phyloP scores from a whole-genome alignment of 2,888 invertebrate genomes.

The Nycteola revayana region DNA sequence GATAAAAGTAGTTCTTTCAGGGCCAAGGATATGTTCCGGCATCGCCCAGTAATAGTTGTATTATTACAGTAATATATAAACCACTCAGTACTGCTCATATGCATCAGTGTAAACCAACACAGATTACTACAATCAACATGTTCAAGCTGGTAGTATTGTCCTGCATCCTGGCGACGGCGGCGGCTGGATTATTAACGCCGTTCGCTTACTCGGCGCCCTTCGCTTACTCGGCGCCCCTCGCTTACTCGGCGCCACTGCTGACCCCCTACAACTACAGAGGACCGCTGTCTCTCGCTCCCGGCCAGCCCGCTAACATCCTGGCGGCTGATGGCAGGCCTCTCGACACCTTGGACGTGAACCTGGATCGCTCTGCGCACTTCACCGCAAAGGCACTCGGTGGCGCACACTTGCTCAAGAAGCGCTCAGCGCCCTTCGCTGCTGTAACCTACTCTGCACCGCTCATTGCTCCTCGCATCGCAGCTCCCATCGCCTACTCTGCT shows the following conservation, averaged over 20 bases:
- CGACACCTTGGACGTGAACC: slow-evolving; percentile 68
- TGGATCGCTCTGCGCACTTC: slow-evolving; percentile 64
- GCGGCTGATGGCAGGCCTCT: slow-evolving; percentile 68
- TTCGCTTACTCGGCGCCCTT: slow-evolving; percentile 19
- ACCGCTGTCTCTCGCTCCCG: slow-evolving; percentile 66
- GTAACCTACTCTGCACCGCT: slow-evolving; percentile 19
- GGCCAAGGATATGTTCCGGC: slow-evolving; percentile 57
- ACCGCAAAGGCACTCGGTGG: slow-evolving; percentile 51
- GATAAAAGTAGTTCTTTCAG: slow-evolving; percentile 61
- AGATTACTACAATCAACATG: slow-evolving; percentile 68
- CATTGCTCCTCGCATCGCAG: slow-evolving; percentile 5
- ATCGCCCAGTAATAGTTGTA: slow-evolving; percentile 34
- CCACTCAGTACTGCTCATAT: slow-evolving; percentile 26
- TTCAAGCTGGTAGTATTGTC: slow-evolving; percentile 83
- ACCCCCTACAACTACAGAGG: slow-evolving; percentile 57
- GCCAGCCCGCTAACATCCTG: slow-evolving; percentile 67
- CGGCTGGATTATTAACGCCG: slow-evolving; percentile 45
- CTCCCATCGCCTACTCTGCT: slow-evolving; percentile 5
- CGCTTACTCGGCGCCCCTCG: slow-evolving; percentile 20
- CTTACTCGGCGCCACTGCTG: slow-evolving; percentile 30
- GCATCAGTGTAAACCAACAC: slow-evolving; percentile 71
- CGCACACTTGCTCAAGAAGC: slow-evolving; percentile 50
- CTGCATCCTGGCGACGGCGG: slow-evolving; percentile 81
- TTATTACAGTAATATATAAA: slow-evolving; percentile 55
- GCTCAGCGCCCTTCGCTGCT: too few species aligned